Evolutionary conservation across 2,888 invertebrate genomes (phyloP).

Genomic region (Cecidostiba fungosa): DNA sequence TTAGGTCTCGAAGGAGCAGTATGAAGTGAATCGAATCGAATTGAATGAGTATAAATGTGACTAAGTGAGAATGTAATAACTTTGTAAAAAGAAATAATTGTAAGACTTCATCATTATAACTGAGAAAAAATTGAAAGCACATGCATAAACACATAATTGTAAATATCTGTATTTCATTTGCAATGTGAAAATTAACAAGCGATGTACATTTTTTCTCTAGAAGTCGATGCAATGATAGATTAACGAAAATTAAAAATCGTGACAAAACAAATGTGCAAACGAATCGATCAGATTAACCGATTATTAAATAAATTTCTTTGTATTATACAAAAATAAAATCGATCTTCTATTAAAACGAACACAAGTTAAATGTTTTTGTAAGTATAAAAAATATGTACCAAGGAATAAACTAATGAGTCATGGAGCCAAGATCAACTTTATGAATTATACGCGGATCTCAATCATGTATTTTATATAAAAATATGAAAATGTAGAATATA

Average conservation of each 20-base stretch:
- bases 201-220: conserved; percentile 74
- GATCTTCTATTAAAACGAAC: conserved; percentile 65
- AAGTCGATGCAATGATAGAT: conserved; percentile 63
- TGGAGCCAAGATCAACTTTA: conserved; percentile 71
- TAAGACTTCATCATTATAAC: conserved; percentile 65
- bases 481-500: conserved; percentile 68
- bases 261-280: conserved; percentile 65
- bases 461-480: conserved; percentile 79
- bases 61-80: conserved; percentile 62
- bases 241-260: conserved; percentile 65
- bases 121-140: conserved; percentile 64
- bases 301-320: conserved; percentile 64
- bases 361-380: conserved; percentile 72
- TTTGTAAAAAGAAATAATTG: conserved; percentile 63
- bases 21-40: conserved; percentile 57
- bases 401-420: conserved; percentile 67
- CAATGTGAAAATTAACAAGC: conserved; percentile 73
- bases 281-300: conserved; percentile 61
- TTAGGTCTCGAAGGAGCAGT: conserved; percentile 60
- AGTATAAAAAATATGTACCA: conserved; percentile 60
- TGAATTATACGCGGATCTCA: conserved; percentile 74
- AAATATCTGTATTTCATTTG: conserved; percentile 78
- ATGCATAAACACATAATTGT: conserved; percentile 72
- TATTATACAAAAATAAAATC: conserved; percentile 64
- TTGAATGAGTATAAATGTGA: conserved; percentile 58